Base-by-base conservation (phyloP, 2,797 vertebrate species). In the Sarcophilus harrisii region DNA sequence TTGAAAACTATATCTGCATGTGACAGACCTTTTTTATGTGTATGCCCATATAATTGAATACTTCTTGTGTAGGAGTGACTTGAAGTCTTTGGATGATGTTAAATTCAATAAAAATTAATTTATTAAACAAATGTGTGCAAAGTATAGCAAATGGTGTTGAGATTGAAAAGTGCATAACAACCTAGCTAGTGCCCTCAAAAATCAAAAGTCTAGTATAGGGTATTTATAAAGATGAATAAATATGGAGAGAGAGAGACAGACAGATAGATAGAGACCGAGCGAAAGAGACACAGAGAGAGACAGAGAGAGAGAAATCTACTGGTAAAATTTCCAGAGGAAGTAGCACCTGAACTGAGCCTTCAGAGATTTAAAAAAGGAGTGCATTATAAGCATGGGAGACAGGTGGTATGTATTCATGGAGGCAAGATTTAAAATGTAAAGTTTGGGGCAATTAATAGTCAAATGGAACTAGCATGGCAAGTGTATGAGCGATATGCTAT, bases 241-340 rank as follows among this genome's bases (percentile, higher is more conserved):
- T 87, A 10, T 9, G 21, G 9, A 5, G 21, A 10, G 21, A 11
- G 6, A 66, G 30, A 66, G 30, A 62, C 30, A 32, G 59, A 32
- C 0, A 0, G 6, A 5, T 0, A 81, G 29, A 16, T 0, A 66
- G 32, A 62, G 12, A 62, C 0, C 13, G 18, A 38, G 6, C 24
- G 66, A 62, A 0, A 62, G 3, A 62, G 30, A 62, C 3, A n/a
- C n/a, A n/a, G n/a, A 62, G 0, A 30, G 8, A 30, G 59, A 32
- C 2, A 62, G 60, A 62, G 10, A 62, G 30, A 62, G 0, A 66
- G 14, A 66, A 32, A 66, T 0, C 73, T 38, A 87, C 38, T 87
- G 9, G 21, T 49, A 10, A 21, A 16, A 49, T 49, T 87, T 24
- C 38, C 38, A 49, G 24, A 45, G 38, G 38, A 87, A 87, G 24